Evolutionary conservation across 2,888 invertebrate genomes (phyloP), one percentile per base, ranked within the genome.

Genomic region (Scaeva pyrastri): DNA sequence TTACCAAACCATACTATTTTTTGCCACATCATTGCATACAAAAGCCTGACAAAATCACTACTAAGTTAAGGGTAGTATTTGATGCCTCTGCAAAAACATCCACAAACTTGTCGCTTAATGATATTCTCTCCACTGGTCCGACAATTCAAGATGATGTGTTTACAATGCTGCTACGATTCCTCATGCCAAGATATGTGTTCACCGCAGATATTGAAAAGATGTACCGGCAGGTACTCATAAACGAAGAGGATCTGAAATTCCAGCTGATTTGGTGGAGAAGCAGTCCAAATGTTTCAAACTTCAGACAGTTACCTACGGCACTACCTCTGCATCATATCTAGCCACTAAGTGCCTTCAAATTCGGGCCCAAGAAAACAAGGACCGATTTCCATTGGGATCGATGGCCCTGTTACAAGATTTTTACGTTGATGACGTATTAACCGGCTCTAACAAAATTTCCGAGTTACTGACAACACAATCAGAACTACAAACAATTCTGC

Each of bases 1-100:
- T 71, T 23, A 7, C 41, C 26, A 71, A 43, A 41, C 56, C 14
- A 19, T 71, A 71, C 2, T 71, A 56, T 12, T 52, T 71, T 19
- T 48, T 71, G 43, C 41, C 56, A 23, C 71, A 43, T 26, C 12
- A 56, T 26, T 66, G 66, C 16, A 26, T 16, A 16, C 45, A 45
- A 48, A 45, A 31, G 48, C 21, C 19, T 1, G 14, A 19, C 26
- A 45, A n/a, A 11, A 66, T 26, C 26, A 26, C 31, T n/a, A 26
- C 48, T 11, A 48, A 23, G n/a, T 8, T 31, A 5, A 14, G 19
- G 3, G 21, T 8, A 31, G 31, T 31, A 31, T 31, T 5, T 31
- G 12, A 23, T n/a, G 16, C 31, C 58, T 31, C 16, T 36, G 7
- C 39, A 6, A 11, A 7, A 39, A 26, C n/a, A 14, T 23, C n/a